phyloP scores from a whole-genome alignment of 2,888 invertebrate species.

The Tipula lateralis region DNA sequence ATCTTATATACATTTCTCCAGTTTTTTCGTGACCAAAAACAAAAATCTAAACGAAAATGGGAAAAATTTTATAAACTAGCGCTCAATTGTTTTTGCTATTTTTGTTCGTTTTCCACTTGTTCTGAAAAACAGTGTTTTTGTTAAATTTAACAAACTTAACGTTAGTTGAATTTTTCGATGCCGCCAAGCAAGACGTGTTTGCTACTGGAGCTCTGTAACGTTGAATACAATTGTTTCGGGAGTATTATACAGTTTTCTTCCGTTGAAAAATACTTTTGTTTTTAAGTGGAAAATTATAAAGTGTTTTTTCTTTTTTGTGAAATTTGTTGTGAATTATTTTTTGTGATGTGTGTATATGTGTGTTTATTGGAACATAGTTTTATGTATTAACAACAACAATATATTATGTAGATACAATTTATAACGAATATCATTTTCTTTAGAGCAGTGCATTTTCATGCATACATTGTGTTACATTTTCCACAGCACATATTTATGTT shows the following conservation, averaged over 20 bases:
- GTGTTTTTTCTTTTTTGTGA: background rate
- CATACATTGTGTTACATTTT: background rate
- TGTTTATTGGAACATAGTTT: background rate
- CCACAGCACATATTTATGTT: background rate
- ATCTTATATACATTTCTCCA: background rate
- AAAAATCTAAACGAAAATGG: background rate
- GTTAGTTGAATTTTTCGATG: background rate
- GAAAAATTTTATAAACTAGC: background rate
- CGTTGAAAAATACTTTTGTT: background rate
- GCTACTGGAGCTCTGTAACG: background rate
- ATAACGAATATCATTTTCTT: background rate
- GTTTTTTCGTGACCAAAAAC: background rate
- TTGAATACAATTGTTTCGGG: background rate
- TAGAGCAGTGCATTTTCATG: background rate
- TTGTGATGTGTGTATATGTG: background rate
- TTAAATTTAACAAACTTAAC: background rate
- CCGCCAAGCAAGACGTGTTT: slow-evolving; percentile 6
- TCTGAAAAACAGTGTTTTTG: background rate
- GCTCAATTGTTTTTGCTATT: background rate
- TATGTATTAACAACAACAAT: background rate
- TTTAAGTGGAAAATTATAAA: background rate
- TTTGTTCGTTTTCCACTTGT: background rate
- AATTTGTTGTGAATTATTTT: background rate
- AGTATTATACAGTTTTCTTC: background rate
- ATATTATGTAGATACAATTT: background rate